These are phyloP conservation scores for Pterocles orientalis DNA, from an alignment of 2,113 vertebrate species.

Conservation along the genomic window DNA sequence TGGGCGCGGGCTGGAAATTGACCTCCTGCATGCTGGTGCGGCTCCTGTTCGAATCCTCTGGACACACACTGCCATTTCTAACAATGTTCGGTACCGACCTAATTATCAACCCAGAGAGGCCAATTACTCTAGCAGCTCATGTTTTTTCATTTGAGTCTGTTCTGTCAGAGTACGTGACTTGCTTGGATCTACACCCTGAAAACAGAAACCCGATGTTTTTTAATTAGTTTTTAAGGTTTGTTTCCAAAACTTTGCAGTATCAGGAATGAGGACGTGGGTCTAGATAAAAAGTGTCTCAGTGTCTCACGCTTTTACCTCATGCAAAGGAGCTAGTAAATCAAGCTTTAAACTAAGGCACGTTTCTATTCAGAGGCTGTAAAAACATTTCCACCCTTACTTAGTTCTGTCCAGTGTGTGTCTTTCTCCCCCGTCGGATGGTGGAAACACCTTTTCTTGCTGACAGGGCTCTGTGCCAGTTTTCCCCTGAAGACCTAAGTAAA, in stretches of 20 bases:
- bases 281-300: background rate
- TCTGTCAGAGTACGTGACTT: background rate
- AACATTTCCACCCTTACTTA: background rate
- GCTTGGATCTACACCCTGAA: background rate
- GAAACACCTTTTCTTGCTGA: background rate
- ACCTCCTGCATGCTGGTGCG: background rate
- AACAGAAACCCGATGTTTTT: background rate
- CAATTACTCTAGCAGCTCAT: background rate
- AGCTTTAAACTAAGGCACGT: rapidly evolving
- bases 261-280: background rate
- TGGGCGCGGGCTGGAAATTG: rapidly evolving
- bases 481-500: background rate
- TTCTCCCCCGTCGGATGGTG: background rate
- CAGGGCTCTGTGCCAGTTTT: background rate
- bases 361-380: background rate
- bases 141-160: background rate
- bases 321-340: background rate
- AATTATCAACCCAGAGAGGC: background rate
- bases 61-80: background rate
- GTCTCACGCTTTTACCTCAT: background rate
- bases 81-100: background rate
- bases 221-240: background rate
- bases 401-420: background rate
- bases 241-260: background rate
- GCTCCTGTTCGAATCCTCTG: background rate